Evolutionary conservation across 2,113 vertebrate genomes (phyloP).

Genomic region (Labrus mixtus): DNA sequence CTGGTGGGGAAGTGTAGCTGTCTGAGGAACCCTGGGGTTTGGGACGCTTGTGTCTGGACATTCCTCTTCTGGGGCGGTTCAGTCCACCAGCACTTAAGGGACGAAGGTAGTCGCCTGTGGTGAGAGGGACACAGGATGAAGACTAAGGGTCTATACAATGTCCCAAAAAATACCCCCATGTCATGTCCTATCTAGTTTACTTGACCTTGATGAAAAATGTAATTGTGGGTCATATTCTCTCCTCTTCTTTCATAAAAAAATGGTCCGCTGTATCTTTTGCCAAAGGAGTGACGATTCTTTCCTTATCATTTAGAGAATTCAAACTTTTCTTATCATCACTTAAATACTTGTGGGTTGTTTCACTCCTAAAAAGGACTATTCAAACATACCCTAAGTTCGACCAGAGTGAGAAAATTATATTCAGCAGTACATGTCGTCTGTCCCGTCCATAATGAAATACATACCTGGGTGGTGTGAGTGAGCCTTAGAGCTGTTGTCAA

Average conservation of each 20-base stretch:
- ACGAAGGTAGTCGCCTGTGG: conserved; percentile 73
- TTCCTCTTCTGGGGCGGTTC: conserved; percentile 80
- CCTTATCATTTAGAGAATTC: no score
- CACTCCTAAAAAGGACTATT: no score
- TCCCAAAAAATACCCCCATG: no score
- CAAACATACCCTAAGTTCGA: no score
- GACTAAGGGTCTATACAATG: background rate
- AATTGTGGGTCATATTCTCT: no score
- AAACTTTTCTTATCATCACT: no score
- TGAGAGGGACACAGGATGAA: background rate
- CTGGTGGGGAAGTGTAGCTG: conserved; percentile 67
- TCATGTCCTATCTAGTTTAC: no score
- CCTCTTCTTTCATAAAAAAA: no score
- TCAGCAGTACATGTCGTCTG: background rate
- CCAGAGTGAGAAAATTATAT: no score
- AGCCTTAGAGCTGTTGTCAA: conserved; percentile 81
- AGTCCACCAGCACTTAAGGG: conserved; percentile 65
- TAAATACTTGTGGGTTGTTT: no score
- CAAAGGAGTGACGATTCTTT: background rate
- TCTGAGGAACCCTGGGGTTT: conserved; percentile 81
- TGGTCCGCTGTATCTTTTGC: no score
- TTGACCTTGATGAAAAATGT: no score
- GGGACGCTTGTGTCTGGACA: conserved; percentile 82
- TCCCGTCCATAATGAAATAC: conserved; percentile 13
- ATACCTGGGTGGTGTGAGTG: conserved; percentile 85